A percentile compares a stretch with the other conserved stretches of the same genome.
These are phyloP conservation scores for Morus bassanus DNA, from an alignment of 2,797 vertebrate genomes.

Conservation along the genomic window DNA sequence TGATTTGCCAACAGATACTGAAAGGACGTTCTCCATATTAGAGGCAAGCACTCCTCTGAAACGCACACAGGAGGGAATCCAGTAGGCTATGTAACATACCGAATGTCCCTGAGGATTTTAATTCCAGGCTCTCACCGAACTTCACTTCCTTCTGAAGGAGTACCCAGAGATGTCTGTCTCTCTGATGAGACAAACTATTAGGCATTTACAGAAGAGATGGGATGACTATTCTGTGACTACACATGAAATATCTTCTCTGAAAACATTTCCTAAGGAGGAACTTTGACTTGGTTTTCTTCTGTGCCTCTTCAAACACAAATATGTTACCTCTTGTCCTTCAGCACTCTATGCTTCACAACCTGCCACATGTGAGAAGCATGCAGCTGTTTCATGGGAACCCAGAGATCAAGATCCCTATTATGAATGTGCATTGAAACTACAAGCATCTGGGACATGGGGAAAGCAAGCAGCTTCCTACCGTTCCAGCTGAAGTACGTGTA, in stretches of 20 bases:
- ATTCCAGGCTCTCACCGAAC: neutral
- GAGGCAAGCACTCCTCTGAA: neutral
- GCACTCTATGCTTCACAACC: neutral
- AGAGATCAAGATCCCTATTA: neutral
- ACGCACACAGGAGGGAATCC: neutral
- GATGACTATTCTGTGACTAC: neutral
- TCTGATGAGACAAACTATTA: neutral
- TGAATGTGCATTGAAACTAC: neutral
- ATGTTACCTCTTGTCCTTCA: neutral
- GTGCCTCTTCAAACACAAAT: neutral
- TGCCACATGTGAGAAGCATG: neutral
- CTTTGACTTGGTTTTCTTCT: neutral
- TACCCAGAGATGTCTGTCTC: neutral
- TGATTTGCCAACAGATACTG: neutral
- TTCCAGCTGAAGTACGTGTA: neutral
- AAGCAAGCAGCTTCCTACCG: neutral
- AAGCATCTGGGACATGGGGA: neutral
- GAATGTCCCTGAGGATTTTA: neutral
- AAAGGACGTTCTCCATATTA: neutral
- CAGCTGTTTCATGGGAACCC: neutral
- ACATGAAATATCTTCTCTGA: neutral
- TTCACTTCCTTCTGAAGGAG: neutral
- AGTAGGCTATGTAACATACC: neutral
- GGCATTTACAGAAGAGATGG: neutral
- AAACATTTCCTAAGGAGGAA: neutral